Evolutionary conservation across 2,797 vertebrate species (phyloP).

Genomic region (Centropyge bicolor): DNA sequence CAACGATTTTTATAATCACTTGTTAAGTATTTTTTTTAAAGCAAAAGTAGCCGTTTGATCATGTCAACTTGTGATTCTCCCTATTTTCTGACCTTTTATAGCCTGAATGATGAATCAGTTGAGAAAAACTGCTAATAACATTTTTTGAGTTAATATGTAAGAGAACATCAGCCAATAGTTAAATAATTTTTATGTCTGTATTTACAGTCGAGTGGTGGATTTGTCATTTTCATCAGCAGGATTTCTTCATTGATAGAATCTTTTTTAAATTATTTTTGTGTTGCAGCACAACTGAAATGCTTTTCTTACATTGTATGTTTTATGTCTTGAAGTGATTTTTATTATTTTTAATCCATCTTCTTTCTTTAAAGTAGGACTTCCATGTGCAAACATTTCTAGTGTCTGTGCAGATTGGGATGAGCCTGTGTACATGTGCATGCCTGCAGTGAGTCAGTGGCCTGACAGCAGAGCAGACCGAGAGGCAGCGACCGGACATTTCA

Average conservation of each 20-base stretch:
- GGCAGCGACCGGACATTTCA: slow-evolving; percentile 74
- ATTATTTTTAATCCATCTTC: no score
- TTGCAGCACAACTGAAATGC: neutral
- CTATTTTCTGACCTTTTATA: neutral
- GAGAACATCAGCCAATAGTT: neutral
- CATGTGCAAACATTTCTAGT: neutral
- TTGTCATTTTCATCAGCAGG: neutral
- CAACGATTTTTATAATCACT: no score
- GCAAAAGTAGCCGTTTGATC: neutral
- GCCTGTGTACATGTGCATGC: slow-evolving; percentile 25
- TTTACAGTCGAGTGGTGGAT: neutral
- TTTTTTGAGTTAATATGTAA: neutral
- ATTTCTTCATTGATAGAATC: neutral
- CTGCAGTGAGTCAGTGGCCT: neutral
- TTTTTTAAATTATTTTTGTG: neutral
- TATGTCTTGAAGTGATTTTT: neutral
- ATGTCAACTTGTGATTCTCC: neutral
- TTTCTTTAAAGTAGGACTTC: neutral
- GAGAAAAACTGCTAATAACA: neutral
- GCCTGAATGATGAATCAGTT: neutral
- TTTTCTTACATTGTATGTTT: neutral
- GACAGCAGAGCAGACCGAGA: slow-evolving; percentile 33
- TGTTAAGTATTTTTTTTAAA: no score
- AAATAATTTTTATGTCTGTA: no score
- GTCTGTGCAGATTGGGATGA: neutral